phyloP scores from a whole-genome alignment of 1,140 invertebrate genomes.

The Metaphire vulgaris region DNA sequence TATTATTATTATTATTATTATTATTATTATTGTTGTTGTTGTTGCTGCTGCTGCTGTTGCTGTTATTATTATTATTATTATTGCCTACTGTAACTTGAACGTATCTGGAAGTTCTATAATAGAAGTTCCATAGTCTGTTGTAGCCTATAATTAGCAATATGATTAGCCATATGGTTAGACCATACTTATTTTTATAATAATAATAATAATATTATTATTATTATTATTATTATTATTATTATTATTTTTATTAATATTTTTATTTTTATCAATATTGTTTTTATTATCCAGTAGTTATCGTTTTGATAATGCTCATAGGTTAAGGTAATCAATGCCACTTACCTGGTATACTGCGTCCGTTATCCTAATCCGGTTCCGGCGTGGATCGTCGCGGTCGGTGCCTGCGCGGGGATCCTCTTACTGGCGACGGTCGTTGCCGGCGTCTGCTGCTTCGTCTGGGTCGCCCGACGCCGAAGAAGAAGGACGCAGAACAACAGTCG shows the following conservation, averaged over 20 bases:
- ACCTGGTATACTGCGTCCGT: background rate
- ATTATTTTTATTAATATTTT: background rate
- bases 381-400: background rate
- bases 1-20: too few species aligned
- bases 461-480: too few species aligned
- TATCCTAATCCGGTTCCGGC: background rate
- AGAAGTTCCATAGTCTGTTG: too few species aligned
- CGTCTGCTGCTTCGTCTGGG: too few species aligned
- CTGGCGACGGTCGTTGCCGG: background rate
- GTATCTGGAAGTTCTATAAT: too few species aligned
- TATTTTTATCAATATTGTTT: background rate
- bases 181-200: background rate
- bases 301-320: too few species aligned
- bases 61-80: too few species aligned
- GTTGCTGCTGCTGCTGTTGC: too few species aligned
- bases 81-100: too few species aligned
- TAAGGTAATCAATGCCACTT: background rate
- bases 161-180: background rate
- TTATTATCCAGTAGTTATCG: background rate
- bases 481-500: too few species aligned
- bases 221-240: background rate
- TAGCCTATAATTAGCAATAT: background rate
- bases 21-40: too few species aligned
- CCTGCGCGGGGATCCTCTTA: background rate
- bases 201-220: background rate